A percentile compares a stretch with the other conserved stretches of the same genome.
Evolutionary conservation across 2,888 invertebrate species (phyloP).

Genomic region (Apamea sordens): DNA sequence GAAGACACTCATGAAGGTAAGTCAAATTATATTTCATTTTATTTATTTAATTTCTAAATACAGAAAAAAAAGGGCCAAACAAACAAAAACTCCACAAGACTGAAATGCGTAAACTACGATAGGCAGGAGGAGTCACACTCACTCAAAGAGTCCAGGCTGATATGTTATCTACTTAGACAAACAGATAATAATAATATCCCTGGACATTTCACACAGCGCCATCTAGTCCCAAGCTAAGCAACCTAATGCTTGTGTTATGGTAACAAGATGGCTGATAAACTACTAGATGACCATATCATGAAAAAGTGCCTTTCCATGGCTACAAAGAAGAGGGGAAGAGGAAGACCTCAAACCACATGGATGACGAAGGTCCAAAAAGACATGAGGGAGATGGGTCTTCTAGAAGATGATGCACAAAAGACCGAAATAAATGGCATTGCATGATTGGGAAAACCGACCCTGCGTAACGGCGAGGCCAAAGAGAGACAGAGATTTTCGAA

Average conservation of each 20-base stretch:
- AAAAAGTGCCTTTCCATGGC: not conserved
- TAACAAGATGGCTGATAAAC: no score
- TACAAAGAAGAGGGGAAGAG: no score
- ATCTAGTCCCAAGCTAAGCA: no score
- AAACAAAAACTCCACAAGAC: not conserved
- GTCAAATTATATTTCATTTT: no score
- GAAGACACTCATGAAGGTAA: conserved; percentile 91
- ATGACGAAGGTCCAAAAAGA: not conserved
- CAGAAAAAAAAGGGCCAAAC: no score
- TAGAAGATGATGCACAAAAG: not conserved
- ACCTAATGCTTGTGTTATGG: no score
- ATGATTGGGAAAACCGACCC: not conserved
- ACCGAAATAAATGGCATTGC: not conserved
- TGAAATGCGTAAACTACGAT: not conserved
- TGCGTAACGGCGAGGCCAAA: not conserved
- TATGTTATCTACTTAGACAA: not conserved
- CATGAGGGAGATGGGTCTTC: not conserved
- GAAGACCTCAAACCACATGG: not conserved
- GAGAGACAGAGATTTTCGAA: not conserved
- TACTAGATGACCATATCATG: not conserved
- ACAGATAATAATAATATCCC: no score
- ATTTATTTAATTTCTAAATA: no score
- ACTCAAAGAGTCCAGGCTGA: not conserved
- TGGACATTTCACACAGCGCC: no score
- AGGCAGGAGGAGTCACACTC: no score